These are phyloP conservation scores for Brachionus calyciflorus DNA, from an alignment of 1,140 invertebrate species.

Conservation along the genomic window DNA sequence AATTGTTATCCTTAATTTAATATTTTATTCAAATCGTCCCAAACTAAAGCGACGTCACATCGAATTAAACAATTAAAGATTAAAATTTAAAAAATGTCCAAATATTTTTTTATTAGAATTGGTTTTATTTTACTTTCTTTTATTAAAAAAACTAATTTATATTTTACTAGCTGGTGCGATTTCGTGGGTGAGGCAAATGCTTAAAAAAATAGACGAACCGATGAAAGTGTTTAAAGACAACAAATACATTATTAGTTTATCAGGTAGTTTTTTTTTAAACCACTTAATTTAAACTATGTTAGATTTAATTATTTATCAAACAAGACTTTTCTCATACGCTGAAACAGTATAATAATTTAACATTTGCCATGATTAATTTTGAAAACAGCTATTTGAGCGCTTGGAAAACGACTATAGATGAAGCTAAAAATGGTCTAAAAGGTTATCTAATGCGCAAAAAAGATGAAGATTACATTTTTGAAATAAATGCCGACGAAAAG, in stretches of 20 bases:
- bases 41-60: no score
- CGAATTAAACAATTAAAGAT: no score
- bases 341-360: conserved; percentile 56
- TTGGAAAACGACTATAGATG: conserved; percentile 58
- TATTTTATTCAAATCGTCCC: no score
- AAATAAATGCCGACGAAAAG: conserved; percentile 60
- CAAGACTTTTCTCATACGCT: conserved; percentile 55
- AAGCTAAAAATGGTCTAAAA: conserved; percentile 54
- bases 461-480: conserved; percentile 54
- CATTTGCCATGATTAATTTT: conserved; percentile 58
- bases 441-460: conserved; percentile 57
- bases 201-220: conserved; percentile 57
- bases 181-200: conserved; percentile 57
- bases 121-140: no score
- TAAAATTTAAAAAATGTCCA: no score
- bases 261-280: neutral
- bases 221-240: conserved; percentile 52
- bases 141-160: no score
- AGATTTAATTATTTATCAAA: conserved; percentile 51
- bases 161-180: conserved; percentile 57
- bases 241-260: conserved; percentile 36
- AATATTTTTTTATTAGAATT: no score
- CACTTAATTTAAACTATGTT: neutral
- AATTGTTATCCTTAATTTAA: no score
- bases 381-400: conserved; percentile 58